Evolutionary conservation across 1,140 invertebrate genomes (phyloP).

Genomic region (Magallana angulata): DNA sequence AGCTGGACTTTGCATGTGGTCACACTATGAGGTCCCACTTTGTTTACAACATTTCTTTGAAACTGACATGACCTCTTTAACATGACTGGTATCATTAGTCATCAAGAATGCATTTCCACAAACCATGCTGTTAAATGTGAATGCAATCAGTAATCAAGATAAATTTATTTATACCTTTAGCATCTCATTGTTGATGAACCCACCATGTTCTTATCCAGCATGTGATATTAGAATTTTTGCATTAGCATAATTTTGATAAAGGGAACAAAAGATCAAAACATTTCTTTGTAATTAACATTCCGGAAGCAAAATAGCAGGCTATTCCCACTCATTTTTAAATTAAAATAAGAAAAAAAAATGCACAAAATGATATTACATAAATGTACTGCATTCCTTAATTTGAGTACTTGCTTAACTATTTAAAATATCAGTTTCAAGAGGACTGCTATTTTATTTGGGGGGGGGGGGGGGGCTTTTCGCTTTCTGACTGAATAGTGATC

Average conservation of each 20-base stretch:
- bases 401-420: too few relatives aligned
- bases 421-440: too few relatives aligned
- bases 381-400: too few relatives aligned
- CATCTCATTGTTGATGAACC: conserved; percentile 17
- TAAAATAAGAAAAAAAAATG: too few relatives aligned
- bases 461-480: too few relatives aligned
- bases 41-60: conserved; percentile 5
- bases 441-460: too few relatives aligned
- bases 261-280: conserved; percentile 13
- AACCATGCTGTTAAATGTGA: conserved; percentile 8
- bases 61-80: background rate
- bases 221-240: conserved; percentile 15
- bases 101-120: conserved; percentile 23
- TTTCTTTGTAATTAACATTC: conserved; percentile 14
- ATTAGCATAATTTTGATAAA: conserved; percentile 1
- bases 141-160: background rate
- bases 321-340: background rate
- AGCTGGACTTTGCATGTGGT: background rate
- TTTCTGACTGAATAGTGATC: too few relatives aligned
- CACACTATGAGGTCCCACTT: conserved; percentile 17
- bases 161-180: background rate
- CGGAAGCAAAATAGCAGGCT: background rate
- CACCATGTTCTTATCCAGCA: conserved; percentile 5
- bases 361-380: too few relatives aligned
- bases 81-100: background rate